phyloP scores from a whole-genome alignment of 2,113 vertebrate species.

The Arvicanthis niloticus region DNA sequence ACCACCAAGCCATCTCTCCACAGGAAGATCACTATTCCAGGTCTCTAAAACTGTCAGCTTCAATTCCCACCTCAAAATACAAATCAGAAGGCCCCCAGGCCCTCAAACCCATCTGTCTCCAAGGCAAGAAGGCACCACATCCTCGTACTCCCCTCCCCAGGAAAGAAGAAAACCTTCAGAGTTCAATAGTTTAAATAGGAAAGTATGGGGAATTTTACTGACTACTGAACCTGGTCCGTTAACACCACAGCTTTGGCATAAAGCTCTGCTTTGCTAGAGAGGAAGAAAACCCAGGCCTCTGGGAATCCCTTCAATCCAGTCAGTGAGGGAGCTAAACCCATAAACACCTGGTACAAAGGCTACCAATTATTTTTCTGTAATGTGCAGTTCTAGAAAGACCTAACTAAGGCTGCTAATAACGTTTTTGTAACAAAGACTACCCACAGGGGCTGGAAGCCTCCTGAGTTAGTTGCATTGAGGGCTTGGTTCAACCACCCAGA shows the following conservation, averaged over 20 bases:
- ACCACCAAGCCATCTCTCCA: neutral
- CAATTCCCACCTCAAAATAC: neutral
- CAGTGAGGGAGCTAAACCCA: neutral
- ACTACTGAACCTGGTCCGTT: neutral
- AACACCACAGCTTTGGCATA: neutral
- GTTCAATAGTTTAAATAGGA: neutral
- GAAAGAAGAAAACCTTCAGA: neutral
- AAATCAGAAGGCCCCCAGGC: neutral
- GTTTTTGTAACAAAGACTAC: neutral
- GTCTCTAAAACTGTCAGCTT: neutral
- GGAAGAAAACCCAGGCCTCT: neutral
- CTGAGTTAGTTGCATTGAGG: neutral
- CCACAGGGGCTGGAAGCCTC: neutral
- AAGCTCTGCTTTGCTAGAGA: neutral
- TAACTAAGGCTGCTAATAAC: neutral
- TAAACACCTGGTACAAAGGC: neutral
- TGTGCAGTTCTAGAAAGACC: slow-evolving; percentile 29
- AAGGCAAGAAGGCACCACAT: neutral
- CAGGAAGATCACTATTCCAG: neutral
- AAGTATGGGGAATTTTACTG: neutral
- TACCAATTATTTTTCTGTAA: neutral
- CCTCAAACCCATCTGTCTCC: neutral
- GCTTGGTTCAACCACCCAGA: neutral
- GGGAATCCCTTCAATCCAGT: neutral
- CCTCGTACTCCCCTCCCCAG: neutral